Evolutionary conservation across 2,113 vertebrate species (phyloP), one percentile per base, ranked within the genome.

Genomic region (Hassar affinis): DNA sequence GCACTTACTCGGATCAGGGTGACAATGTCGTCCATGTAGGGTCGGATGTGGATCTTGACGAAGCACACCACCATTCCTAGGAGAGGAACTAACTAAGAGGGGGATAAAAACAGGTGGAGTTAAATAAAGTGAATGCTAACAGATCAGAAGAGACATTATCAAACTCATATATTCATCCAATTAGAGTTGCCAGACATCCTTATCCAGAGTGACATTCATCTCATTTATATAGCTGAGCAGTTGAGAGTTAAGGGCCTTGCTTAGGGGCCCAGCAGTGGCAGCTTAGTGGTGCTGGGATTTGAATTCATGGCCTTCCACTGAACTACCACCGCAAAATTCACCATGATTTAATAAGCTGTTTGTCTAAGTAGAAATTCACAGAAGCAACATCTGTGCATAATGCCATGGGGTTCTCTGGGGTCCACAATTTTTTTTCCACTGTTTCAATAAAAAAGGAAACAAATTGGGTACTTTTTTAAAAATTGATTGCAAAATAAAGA

Each of bases 1-100:
- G 82, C 83, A 96, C 98, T 97, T 87, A 99, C 98, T 91, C 96
- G 96, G 93, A 99, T 98, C 83, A 99, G 95, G 77, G 97, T 97
- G 91, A 99, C 98, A 78, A 99, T 99, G 89, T 99, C 98, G 74
- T 99, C 97, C 98, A 99, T 99, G 79, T 99, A 99, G 2, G 98
- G 98, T n/a, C 98, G 95, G 90, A 99, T 99, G 85, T 99, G 98
- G 90, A 98, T 97, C 89, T 97, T 97, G 82, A 99, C 98, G 85
- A 99, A 99, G 85, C 97, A 98, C 85, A 99, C 98, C 84, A 99
- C 91, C 98, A 99, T 99, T 30, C 98, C 98, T 97, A 98, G 91
- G 97, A 99, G 49, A 98, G 94, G 91, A 98, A 99, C 98, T 99
- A 92, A 64, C 85, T 51, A 71, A 88, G 74, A 81, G 18, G 84